These are phyloP conservation scores for Choristoneura fumiferana DNA, from an alignment of 1,140 invertebrate species.

Conservation along the genomic window DNA sequence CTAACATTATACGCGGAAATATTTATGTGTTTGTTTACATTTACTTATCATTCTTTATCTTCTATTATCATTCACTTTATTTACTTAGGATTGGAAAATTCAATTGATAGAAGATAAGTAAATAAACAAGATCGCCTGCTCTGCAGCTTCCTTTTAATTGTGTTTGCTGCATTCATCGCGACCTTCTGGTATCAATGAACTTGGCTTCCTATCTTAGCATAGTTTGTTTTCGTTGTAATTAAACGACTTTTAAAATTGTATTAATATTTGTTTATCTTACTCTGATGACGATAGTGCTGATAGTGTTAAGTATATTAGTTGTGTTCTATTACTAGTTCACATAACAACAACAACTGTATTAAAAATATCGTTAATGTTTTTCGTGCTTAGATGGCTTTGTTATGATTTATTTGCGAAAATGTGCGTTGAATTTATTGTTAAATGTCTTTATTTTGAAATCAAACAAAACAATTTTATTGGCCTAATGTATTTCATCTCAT, in stretches of 20 bases:
- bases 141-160: conserved; percentile 8
- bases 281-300: background rate
- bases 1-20: too few species aligned
- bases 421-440: too few species aligned
- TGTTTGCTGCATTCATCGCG: conserved; percentile 10
- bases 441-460: too few species aligned
- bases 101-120: background rate
- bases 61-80: background rate
- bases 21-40: background rate
- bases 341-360: too few species aligned
- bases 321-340: too few species aligned
- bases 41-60: background rate
- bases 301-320: background rate
- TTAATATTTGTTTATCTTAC: background rate
- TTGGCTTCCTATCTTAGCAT: conserved; percentile 13
- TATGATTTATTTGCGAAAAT: too few species aligned
- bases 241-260: conserved; percentile 4
- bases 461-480: too few species aligned
- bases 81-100: background rate
- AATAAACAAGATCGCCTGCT: background rate
- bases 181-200: conserved; percentile 7
- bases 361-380: background rate
- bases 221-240: conserved; percentile 6
- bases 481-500: too few species aligned
- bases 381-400: background rate